Percentiles rank a stretch among this genome's conserved stretches.
Evolutionary conservation across 1,140 invertebrate genomes (phyloP).

Genomic region (Heliothis subflexa): DNA sequence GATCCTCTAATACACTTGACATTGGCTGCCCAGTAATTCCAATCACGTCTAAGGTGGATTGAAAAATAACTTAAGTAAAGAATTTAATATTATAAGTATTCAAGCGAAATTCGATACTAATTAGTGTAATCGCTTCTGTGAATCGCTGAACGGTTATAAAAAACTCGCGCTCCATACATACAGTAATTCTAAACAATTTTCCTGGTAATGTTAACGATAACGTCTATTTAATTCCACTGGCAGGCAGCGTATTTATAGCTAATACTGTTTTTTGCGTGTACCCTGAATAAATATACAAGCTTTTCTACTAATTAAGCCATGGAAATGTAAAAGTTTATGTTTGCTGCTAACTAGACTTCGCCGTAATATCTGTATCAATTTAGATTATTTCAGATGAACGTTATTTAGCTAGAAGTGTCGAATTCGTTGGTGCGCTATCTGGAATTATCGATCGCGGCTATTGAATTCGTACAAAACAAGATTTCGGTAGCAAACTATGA

Average conservation of each 20-base stretch:
- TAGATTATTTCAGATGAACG: too few species aligned
- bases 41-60: conserved; percentile 25
- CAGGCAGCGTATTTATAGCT: conserved; percentile 5
- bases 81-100: not conserved
- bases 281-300: not conserved
- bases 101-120: conserved; percentile 19
- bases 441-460: not conserved
- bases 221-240: conserved; percentile 1
- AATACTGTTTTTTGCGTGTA: conserved; percentile 24
- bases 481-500: conserved; percentile 13
- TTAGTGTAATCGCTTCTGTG: conserved; percentile 4
- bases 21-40: conserved; percentile 55
- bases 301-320: not conserved
- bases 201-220: conserved; percentile 30
- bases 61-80: not conserved
- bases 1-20: conserved; percentile 65
- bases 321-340: not conserved
- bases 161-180: not conserved
- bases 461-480: not conserved
- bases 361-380: not conserved
- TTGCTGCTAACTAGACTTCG: not conserved
- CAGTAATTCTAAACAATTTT: conserved; percentile 13
- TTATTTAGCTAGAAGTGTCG: not conserved
- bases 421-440: not conserved
- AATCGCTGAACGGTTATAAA: not conserved